Evolutionary conservation across 2,888 invertebrate genomes (phyloP), one percentile per base, ranked within the genome.

Genomic region (Noctua fimbriata): DNA sequence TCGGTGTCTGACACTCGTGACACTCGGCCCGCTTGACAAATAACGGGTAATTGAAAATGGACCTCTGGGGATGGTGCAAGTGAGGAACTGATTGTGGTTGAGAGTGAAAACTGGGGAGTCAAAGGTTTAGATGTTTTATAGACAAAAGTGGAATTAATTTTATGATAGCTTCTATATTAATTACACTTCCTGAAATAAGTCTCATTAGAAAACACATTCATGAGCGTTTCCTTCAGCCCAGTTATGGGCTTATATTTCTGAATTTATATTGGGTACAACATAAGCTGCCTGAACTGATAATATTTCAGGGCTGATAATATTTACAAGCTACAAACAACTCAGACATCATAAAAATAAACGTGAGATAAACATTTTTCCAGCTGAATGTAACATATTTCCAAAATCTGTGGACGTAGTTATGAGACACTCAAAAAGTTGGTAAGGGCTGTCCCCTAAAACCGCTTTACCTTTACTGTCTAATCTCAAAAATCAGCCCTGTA

Each of bases 21-120:
- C 91, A 89, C 89, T 90, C 88, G 72, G 79, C 82, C 81, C 80
- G 79, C 81, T 93, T 92, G 88, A 93, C 95, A 95, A 95, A 95
- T 94, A 95, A 90, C 91, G 92, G 93, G 94, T 96, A 96, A 95
- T 96, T 96, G 96, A 95, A 95, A 95, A 94, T 88, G 91, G 93
- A 92, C 91, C 90, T 87, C 77, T 78, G 21, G 28, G 65, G 69
- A 75, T 77, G 92, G 92, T 82, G 63, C 88, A 92, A 92, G 87
- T 55, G 55, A 85, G 4, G 73, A 85, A 83, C 78, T 87, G 55
- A 71, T 52, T 24, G 65, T 47, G 9, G n/a, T 73, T 66, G 12
- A 47, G 55, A 36, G 36, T 18, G 28, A 9, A 18, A 32, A 70
- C 1, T 18, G 18, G 16, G 28, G 32, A 44, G 18, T 7, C 16